Base-by-base conservation (phyloP, 1,140 invertebrate genomes). In the Drosophila pseudoananassae region DNA sequence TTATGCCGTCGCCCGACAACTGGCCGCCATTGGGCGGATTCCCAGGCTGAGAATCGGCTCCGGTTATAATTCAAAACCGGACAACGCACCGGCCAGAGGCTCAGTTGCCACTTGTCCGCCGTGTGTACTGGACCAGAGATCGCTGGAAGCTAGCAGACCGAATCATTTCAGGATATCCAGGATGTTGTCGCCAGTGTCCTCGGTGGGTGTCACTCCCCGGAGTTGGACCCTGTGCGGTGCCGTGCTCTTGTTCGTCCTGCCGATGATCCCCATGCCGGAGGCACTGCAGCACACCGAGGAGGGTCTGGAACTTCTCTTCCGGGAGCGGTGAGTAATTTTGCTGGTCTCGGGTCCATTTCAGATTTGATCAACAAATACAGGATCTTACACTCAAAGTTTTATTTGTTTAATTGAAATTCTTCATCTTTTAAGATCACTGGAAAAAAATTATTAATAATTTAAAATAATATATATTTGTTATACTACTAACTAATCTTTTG, bases 271-370 rank as follows among this genome's bases (percentile, higher is more conserved):
- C 27, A 73, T 78, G 5, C 54, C 83, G 1, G 60, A 69, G 33
- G 76, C 83, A n/a, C 66, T 83, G 25, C 83, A 88, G 60, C 89
- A 88, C 46, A 84, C 81, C 31, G 92, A 92, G 57, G 92, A 92
- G 56, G 92, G 92, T 4, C 74, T 93, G 10, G 92, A 93, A 69
- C 54, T 91, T 25, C 79, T 92, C 15, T 93, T 93, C 43, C 84
- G 88, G 8, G 89, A 92, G 59, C 92, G 92, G 92, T 93, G 72
- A 90, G 69, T 47, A 2, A 7, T 36, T 12, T 7, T 14, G 20
- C 1, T 14, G 14, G 0, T 14, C 15, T 43, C 40, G 6, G 40
- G 5, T 17, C 40, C 4, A 6, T 27, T 27, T 4, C 6, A n/a
- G 10, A n/a, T 4, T 0, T 12, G 33, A 36, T 36, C 10, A 36